These are phyloP conservation scores for Phoxinus dragarum DNA, from an alignment of 2,797 vertebrate genomes.

Conservation along the genomic window DNA sequence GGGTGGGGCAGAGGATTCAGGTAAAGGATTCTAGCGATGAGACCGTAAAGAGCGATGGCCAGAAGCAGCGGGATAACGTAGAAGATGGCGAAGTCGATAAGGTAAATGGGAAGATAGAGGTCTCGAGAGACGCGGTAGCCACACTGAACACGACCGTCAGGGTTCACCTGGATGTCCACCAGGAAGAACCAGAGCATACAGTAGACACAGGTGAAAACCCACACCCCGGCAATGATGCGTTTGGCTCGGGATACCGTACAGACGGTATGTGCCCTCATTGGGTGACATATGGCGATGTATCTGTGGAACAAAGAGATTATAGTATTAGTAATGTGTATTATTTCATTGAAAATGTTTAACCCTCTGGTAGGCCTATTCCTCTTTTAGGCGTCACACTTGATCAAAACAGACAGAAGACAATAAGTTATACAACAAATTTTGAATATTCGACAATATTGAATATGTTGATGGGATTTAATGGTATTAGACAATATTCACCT, in stretches of 20 bases:
- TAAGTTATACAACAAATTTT: background rate
- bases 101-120: slow-evolving; percentile 87
- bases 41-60: slow-evolving; percentile 80
- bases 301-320: slow-evolving; percentile 61
- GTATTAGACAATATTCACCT: background rate
- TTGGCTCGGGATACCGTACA: slow-evolving; percentile 84
- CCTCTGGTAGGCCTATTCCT: background rate
- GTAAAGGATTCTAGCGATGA: slow-evolving; percentile 82
- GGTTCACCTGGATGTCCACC: slow-evolving; percentile 80
- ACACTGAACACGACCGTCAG: slow-evolving; percentile 75
- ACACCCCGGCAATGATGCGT: slow-evolving; percentile 78
- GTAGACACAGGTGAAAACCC: slow-evolving; percentile 82
- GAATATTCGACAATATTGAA: too few species aligned
- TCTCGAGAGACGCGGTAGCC: slow-evolving; percentile 84
- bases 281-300: slow-evolving; percentile 86
- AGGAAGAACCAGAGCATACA: slow-evolving; percentile 88
- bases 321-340: background rate
- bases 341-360: background rate
- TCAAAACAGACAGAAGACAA: background rate
- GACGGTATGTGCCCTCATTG: slow-evolving; percentile 80
- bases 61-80: slow-evolving; percentile 82
- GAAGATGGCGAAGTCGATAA: slow-evolving; percentile 86
- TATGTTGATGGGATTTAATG: too few species aligned
- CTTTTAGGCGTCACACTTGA: background rate
- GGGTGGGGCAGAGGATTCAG: slow-evolving; percentile 75